Percentiles rank a stretch among this genome's conserved stretches.
These are phyloP conservation scores for Stictonetta naevosa DNA, from an alignment of 2,113 vertebrate genomes.

Conservation along the genomic window DNA sequence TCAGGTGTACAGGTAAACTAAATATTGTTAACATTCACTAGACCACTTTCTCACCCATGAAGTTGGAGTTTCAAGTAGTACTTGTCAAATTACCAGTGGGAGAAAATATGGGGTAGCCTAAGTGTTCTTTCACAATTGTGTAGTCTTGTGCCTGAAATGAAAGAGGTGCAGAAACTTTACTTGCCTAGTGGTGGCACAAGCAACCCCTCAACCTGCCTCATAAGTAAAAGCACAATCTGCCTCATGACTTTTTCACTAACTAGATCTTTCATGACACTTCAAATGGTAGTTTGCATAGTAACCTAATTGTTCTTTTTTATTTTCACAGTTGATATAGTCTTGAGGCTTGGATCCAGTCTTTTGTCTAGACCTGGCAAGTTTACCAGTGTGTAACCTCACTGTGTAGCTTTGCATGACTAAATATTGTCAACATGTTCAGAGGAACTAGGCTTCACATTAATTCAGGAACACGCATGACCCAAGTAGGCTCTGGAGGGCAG, in stretches of 20 bases:
- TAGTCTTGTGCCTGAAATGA: neutral
- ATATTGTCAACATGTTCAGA: neutral
- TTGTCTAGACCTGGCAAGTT: neutral
- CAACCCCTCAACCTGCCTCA: rapidly evolving
- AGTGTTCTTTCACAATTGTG: neutral
- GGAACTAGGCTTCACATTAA: neutral
- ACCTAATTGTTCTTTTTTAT: neutral
- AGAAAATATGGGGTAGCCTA: neutral
- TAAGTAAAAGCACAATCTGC: neutral
- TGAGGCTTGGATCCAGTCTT: neutral
- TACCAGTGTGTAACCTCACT: neutral
- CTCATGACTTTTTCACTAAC: neutral
- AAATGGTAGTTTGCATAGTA: neutral
- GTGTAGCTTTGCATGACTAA: neutral
- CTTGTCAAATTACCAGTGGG: neutral
- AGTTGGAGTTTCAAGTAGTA: neutral
- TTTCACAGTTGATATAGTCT: neutral
- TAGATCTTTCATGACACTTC: neutral
- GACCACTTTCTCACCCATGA: neutral
- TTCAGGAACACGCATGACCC: neutral
- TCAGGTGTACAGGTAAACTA: neutral
- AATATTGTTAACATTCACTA: neutral
- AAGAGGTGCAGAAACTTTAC: neutral
- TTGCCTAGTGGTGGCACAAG: neutral
- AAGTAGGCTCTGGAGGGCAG: neutral